Evolutionary conservation across 2,113 vertebrate species (phyloP), one percentile per base, ranked within the genome.

Genomic region (Columba janthina): DNA sequence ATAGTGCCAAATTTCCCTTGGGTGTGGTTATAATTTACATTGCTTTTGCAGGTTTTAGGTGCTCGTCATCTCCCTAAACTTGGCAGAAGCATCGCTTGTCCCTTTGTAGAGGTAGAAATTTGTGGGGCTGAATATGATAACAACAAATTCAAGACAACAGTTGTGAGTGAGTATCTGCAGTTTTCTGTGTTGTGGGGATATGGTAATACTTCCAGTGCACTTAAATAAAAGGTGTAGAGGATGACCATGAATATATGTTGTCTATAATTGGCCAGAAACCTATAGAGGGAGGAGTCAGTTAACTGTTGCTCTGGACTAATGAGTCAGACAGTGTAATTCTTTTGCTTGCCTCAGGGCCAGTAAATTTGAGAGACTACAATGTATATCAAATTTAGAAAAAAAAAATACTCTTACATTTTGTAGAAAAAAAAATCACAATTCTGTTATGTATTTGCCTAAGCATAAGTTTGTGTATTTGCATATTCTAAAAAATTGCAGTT

Each of bases 51-150:
- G 99, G 98, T 99, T 74, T 98, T 99, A 10, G 99, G 98, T 48
- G 99, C 99, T 79, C 97, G 99, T 56, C 99, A 99, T 93, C 98
- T 99, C 11, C 99, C 99, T 17, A 99, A 99, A 78, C 97, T 93
- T 3, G 98, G 99, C 12, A 98, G 99, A 71, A 99, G 99, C 89
- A 99, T 99, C 0, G 98, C 98, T 16, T 99, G 99, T 92, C 99
- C 99, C 14, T 99, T 99, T 77, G 99, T 99, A 50, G 99, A 99
- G 93, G 97, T 99, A 10, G 99, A 99, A 93, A 97, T 99, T 78
- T 99, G 98, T 40, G 99, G 99, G 46, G 94, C 97, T 2, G 98
- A 99, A 83, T 98, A 98, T 1, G 99, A 99, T 54, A 99, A 98
- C 88, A 98, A 87, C 94, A 99, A 99, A 97, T 99, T 98, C 96